Base-by-base conservation (phyloP, 2,113 vertebrate genomes). In the Crocuta crocuta region DNA sequence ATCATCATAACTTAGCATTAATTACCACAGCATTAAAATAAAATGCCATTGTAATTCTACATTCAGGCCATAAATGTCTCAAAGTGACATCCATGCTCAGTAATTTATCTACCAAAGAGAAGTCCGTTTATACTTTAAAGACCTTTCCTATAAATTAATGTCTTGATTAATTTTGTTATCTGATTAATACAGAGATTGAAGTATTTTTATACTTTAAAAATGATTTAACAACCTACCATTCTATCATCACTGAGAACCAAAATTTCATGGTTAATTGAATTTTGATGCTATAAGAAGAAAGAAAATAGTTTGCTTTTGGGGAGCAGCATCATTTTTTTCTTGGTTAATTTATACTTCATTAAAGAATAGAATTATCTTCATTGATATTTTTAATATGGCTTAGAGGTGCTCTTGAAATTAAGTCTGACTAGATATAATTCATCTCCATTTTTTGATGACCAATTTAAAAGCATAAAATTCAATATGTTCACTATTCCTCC, bases 1-100 rank as follows among this genome's bases (percentile, higher is more conserved):
- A 95, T 97, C 93, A 95, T 93, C 80, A 96, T 93, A 95, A 98
- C 65, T 97, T 98, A 96, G 92, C 93, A 96, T 97, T 97, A 96
- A 95, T 97, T 96, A 97, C 6, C 68, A 92, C 71, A 93, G 45
- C 53, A 97, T 16, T 86, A 76, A 95, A 95, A 97, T 96, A 92
- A 98, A 97, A 97, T 83, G 24, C 28, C 78, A 96, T 61, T 88
- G 74, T 98, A 19, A 70, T 94, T 94, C 68, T 90, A 76, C 86
- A 94, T 10, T 21, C 94, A 19, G 73, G 45, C 11, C 73, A 53
- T 50, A 92, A 90, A 92, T 96, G 81, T 90, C 92, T 35, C 86
- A 79, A 83, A 92, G 78, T 19, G 10, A 63, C 8, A 90, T 68
- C 61, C 15, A 88, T 87, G 26, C 61, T 93, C 96, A 89, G 55